phyloP scores from a whole-genome alignment of 2,888 invertebrate species.

The Conchocele bisecta region DNA sequence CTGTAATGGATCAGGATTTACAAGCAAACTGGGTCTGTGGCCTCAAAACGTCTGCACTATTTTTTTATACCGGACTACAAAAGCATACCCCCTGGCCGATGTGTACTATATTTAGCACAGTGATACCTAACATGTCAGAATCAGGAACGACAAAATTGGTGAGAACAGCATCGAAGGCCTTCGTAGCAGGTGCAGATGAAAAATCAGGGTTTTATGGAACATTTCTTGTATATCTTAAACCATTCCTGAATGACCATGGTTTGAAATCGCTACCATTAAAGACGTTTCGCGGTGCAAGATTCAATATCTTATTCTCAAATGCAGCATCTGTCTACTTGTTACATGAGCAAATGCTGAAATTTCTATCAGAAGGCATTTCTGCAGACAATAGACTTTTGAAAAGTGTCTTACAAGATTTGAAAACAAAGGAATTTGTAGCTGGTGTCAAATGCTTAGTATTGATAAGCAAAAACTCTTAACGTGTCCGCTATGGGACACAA shows the following conservation, averaged over 20 bases:
- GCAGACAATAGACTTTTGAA: constrained; percentile 11
- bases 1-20: too few species aligned
- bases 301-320: constrained; percentile 40
- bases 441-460: constrained; percentile 4
- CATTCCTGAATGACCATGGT: constrained; percentile 4
- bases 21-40: too few species aligned
- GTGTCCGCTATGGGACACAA: constrained; percentile 20
- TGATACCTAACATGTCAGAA: too few species aligned
- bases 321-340: constrained; percentile 29
- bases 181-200: constrained; percentile 14
- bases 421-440: constrained; percentile 13
- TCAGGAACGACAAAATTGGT: constrained; percentile 4
- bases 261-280: constrained; percentile 11
- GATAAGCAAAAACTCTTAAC: constrained; percentile 14
- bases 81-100: too few species aligned
- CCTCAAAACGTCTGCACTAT: too few species aligned
- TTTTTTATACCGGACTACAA: too few species aligned
- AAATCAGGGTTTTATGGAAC: constrained; percentile 13
- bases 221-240: constrained; percentile 17
- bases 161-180: constrained; percentile 23
- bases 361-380: too few species aligned
- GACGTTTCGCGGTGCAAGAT: constrained; percentile 25
- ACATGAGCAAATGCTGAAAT: constrained; percentile 11
- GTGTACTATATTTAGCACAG: too few species aligned
- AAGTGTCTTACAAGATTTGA: constrained; percentile 14